Evolutionary conservation across 35 echinoderm and acorn worm species (phyloP).

Genomic region (Chiridota heheva): DNA sequence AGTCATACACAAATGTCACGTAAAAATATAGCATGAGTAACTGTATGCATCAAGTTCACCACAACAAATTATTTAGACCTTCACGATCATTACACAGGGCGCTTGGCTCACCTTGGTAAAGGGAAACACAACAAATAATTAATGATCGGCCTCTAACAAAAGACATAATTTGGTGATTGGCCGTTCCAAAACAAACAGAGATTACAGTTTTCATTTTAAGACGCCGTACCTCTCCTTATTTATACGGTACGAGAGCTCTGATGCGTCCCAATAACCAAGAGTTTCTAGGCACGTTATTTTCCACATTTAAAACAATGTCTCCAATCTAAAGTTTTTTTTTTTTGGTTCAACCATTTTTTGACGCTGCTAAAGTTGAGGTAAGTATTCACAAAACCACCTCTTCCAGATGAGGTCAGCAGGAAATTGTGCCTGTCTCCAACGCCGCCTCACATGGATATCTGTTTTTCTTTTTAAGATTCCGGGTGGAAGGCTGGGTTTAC

Average conservation of each 20-base stretch:
- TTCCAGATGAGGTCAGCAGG: slow-evolving; percentile 56
- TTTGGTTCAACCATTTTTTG: slow-evolving; percentile 43
- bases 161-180: slow-evolving; percentile 21
- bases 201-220: slow-evolving; percentile 20
- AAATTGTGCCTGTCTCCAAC: slow-evolving; percentile 27
- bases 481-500: slow-evolving; percentile 30
- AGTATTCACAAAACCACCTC: slow-evolving; percentile 56
- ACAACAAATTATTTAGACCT: too few relatives aligned
- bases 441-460: slow-evolving; percentile 28
- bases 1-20: too few relatives aligned
- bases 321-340: slow-evolving; percentile 29
- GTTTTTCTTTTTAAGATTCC: slow-evolving; percentile 26
- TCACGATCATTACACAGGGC: background rate
- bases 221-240: slow-evolving; percentile 2
- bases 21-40: too few relatives aligned
- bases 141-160: slow-evolving; percentile 36
- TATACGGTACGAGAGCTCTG: background rate
- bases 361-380: slow-evolving; percentile 34
- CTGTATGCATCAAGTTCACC: too few relatives aligned
- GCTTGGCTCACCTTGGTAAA: background rate
- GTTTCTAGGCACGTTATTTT: slow-evolving; percentile 34
- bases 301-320: slow-evolving; percentile 38
- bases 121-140: background rate
- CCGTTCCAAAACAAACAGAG: background rate
- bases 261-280: slow-evolving; percentile 31